Evolutionary conservation across 2,797 vertebrate genomes (phyloP), one percentile per base, ranked within the genome.

Genomic region (Megalops cyprinoides): DNA sequence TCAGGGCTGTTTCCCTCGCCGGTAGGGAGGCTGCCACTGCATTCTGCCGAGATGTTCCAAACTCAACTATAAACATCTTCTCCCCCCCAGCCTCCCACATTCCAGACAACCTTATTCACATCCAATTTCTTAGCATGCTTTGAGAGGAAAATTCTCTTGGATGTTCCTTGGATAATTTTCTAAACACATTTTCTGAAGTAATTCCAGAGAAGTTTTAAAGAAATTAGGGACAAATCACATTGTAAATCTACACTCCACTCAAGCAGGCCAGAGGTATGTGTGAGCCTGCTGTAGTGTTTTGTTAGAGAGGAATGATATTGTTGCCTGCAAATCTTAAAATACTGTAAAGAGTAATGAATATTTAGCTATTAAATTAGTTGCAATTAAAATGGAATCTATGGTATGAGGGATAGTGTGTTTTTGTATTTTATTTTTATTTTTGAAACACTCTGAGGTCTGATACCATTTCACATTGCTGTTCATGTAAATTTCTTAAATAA

Each of bases 91-190:
- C 28, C 25, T 23, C 39, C 14, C 79, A 60, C 51, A 42, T 42
- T 20, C 48, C 37, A 25, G 55, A 77, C 34, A 58, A 60, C 5
- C 37, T n/a, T 44, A 42, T 44, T 62, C 55, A 77, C 37, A 46
- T 58, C 76, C 37, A 77, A 42, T 37, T 44, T 42, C 53, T 56
- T 2, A 42, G 46, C 7, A 48, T 28, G 42, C 42, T 14, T 48
- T 74, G 71, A 74, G n/a, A n/a, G 73, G 73, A 74, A 74, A 74
- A 39, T 51, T 23, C 76, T 77, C 37, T 42, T 25, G 62, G 55
- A 78, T 62, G 67, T 78, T 69, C 79, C n/a, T 76, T 39, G 79
- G 79, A 44, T 81, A 76, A 76, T 81, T 81, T 81, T 81, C 4
- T 3, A 55, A 34, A 34, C 53, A 60, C 55, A 48, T 56, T 78